Evolutionary conservation across 2,113 vertebrate genomes (phyloP), one percentile per base, ranked within the genome.

Genomic region (Prolemur simus): DNA sequence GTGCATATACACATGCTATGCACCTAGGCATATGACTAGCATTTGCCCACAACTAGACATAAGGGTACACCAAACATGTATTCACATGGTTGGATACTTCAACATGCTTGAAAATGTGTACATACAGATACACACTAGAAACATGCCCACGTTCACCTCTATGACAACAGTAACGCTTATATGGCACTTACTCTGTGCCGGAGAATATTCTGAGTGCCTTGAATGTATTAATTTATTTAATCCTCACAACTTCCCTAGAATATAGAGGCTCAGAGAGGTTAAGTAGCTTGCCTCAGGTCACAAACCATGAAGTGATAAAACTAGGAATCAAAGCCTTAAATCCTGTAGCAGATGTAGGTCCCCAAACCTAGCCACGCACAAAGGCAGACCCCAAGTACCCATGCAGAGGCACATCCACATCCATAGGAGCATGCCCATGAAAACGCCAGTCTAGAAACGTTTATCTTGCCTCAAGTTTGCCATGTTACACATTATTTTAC

Each of bases 211-310:
- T 86, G 82, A 91, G 42, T 25, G 52, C 39, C 87, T 93, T 88
- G 68, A 66, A 85, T 81, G 5, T 84, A 76, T 81, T 73, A 64
- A 76, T 32, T 80, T 92, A 94, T 94, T 85, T 85, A 85, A 91
- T 42, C 39, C 32, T 94, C 64, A 95, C 29, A 86, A 60, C 34
- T 87, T 4, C 54, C 69, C 27, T 90, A 89, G 27, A 83, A 87
- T 88, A 90, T 60, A 64, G 68, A 94, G 25, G 11, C 20, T 84
- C n/a, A 66, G 80, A 11, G 17, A 96, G 6, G 32, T 95, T 92
- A 96, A 89, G 63, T 69, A 66, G 60, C 45, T 97, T 89, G 58
- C 47, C 45, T 97, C 49, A 85, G 23, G 32, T 78, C 52, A 89
- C 47, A 92, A 89, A 94, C 77, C 82, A 56, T 81, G 64, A 90